phyloP scores from a whole-genome alignment of 1,140 invertebrate genomes.

The Zaprionus davidi region DNA sequence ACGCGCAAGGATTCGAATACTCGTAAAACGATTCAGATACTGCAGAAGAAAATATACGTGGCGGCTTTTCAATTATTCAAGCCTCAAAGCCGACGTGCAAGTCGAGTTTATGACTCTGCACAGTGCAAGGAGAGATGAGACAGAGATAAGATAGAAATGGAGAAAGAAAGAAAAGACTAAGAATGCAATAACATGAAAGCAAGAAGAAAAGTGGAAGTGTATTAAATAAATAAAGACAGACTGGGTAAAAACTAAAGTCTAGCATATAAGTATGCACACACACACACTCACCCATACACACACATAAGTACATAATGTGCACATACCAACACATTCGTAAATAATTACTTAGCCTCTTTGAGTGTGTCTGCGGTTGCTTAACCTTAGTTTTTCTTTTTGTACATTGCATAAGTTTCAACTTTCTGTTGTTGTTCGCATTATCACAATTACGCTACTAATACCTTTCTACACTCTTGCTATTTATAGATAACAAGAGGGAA shows the following conservation, averaged over 20 bases:
- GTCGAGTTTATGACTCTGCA: slow-evolving; percentile 62
- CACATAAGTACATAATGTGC: slow-evolving; percentile 1
- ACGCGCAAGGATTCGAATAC: slow-evolving; percentile 51
- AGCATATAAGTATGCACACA: slow-evolving; percentile 33
- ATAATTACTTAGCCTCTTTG: not conserved
- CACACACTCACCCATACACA: too few species aligned
- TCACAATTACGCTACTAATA: slow-evolving; percentile 11
- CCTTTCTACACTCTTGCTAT: slow-evolving; percentile 17
- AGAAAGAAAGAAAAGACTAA: slow-evolving; percentile 12
- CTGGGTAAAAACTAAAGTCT: slow-evolving; percentile 29
- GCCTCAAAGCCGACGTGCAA: slow-evolving; percentile 50
- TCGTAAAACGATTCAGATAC: slow-evolving; percentile 7
- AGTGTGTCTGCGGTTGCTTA: slow-evolving; percentile 32
- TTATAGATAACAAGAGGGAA: slow-evolving; percentile 56
- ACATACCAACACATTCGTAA: slow-evolving; percentile 21
- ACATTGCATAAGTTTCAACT: slow-evolving; percentile 67
- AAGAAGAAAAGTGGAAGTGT: slow-evolving; percentile 70
- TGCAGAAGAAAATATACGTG: slow-evolving; percentile 26
- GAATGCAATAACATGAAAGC: slow-evolving; percentile 62
- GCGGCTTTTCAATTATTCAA: slow-evolving; percentile 69
- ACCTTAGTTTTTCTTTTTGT: slow-evolving; percentile 38
- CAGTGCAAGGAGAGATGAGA: slow-evolving; percentile 30
- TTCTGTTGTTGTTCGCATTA: slow-evolving; percentile 24
- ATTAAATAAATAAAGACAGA: slow-evolving; percentile 70
- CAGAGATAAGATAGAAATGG: slow-evolving; percentile 32